Evolutionary conservation across 2,797 vertebrate species (phyloP), one percentile per base, ranked within the genome.

Genomic region (Epinephelus awoara): DNA sequence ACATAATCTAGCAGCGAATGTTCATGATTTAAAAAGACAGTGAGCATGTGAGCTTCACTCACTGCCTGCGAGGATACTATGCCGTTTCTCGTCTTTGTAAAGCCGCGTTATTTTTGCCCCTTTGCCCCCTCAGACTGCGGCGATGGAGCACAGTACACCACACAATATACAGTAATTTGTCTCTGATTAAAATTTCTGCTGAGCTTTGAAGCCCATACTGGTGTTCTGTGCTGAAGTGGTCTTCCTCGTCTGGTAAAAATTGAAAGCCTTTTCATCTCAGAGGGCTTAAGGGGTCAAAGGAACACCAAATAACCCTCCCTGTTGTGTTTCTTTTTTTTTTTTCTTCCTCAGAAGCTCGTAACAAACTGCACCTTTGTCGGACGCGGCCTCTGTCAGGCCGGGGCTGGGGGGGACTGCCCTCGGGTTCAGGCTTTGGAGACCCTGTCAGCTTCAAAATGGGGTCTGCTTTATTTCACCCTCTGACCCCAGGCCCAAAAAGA

Each of bases 331-430:
- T 89, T 83, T 78, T 86, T 86, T 47, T 49, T 87, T 85, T 70
- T 0, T 23, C 27, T 14, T 57, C 84, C 74, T 86, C 74, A 71
- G 87, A 90, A 89, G 90, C 90, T 91, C 66, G 90, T 92, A 95
- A 95, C 95, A 96, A 95, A 95, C 94, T 89, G 87, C 92, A 94
- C 92, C 95, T 96, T 96, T 96, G 95, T 95, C 92, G 88, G 83
- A 93, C 61, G 81, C 75, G 84, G 91, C 93, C 92, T 90, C 89
- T 93, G 92, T 93, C 92, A 91, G 92, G 88, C 88, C 74, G 67
- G 72, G 87, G 91, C 91, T 88, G 77, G 80, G 77, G 84, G 91
- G 83, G 70, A 74, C 87, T 93, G 93, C 91, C 91, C 94, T 90
- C 75, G 80, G 91, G 92, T 93, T 95, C 91, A 94, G 94, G 91